phyloP scores from a whole-genome alignment of 2,888 invertebrate genomes.

The Octodonta nipae region DNA sequence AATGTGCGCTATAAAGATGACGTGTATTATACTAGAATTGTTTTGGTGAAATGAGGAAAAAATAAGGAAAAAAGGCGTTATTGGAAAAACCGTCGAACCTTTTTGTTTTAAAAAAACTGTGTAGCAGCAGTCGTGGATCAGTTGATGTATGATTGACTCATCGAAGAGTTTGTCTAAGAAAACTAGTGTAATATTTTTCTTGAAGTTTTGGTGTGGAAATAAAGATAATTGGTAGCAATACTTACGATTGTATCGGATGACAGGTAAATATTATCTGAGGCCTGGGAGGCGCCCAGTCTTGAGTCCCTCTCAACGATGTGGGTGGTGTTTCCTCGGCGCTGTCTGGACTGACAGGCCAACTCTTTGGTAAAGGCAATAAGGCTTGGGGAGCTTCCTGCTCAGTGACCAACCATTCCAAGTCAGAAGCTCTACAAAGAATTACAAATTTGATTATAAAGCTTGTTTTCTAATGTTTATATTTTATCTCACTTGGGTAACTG shows the following conservation, averaged over 20 bases:
- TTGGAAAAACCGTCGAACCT: too few species aligned
- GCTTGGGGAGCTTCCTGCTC: slow-evolving; percentile 66
- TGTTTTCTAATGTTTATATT: not conserved
- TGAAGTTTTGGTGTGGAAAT: too few species aligned
- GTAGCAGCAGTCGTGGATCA: too few species aligned
- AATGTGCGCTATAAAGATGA: too few species aligned
- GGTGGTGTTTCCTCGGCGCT: slow-evolving; percentile 40
- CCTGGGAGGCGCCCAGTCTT: slow-evolving; percentile 74
- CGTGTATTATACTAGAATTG: too few species aligned
- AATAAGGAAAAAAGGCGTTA: too few species aligned
- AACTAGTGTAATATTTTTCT: too few species aligned
- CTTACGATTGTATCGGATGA: slow-evolving; percentile 55
- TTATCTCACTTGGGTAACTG: slow-evolving; percentile 46
- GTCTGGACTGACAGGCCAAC: slow-evolving; percentile 55
- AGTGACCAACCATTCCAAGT: slow-evolving; percentile 67
- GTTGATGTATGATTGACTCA: too few species aligned
- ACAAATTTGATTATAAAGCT: not conserved
- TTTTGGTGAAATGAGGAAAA: too few species aligned
- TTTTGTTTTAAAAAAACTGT: too few species aligned
- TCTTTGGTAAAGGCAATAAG: slow-evolving; percentile 61
- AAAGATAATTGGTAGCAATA: too few species aligned
- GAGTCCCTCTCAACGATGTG: slow-evolving; percentile 53
- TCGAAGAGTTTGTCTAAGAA: too few species aligned
- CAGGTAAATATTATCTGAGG: slow-evolving; percentile 71
- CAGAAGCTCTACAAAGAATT: slow-evolving; percentile 45